phyloP scores from a whole-genome alignment of 2,113 vertebrate genomes.

The Camelus bactrianus region DNA sequence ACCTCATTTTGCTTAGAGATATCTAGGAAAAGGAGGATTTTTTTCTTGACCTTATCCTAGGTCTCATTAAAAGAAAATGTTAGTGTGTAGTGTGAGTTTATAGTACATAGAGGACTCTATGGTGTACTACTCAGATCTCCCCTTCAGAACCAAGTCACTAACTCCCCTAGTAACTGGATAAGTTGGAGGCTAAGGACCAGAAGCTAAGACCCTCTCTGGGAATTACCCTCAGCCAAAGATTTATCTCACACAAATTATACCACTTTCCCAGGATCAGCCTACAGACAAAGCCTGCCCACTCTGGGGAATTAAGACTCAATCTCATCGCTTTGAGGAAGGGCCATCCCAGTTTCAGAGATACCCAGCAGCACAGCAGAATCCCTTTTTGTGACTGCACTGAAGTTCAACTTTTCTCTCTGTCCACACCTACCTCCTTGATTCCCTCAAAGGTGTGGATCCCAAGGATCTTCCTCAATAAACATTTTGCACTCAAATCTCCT shows the following conservation, averaged over 20 bases:
- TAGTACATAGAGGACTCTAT: not conserved
- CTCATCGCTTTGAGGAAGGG: not conserved
- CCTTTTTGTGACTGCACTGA: not conserved
- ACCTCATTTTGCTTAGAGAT: constrained; percentile 57
- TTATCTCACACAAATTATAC: not conserved
- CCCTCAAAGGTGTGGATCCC: not conserved
- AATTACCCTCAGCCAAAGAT: not conserved
- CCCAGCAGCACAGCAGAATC: not conserved
- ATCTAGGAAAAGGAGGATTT: not conserved
- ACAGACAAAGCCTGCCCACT: not conserved
- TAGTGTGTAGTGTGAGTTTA: not conserved
- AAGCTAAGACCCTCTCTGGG: not conserved
- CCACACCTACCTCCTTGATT: not conserved
- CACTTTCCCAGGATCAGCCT: not conserved
- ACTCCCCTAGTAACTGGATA: not conserved
- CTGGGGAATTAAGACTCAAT: not conserved
- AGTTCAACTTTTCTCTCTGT: constrained; percentile 3
- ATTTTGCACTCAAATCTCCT: not conserved
- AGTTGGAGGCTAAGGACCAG: not conserved
- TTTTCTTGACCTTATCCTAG: not conserved
- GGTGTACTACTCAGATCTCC: not conserved
- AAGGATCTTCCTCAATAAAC: not conserved
- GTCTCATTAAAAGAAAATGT: constrained; percentile 27
- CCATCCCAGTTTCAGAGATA: not conserved
- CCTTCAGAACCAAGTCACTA: constrained; percentile 8